Percentiles rank a stretch among this genome's conserved stretches.
These are phyloP conservation scores for Smittia sp. DNA, from an alignment of 2,888 invertebrate genomes.

Conservation along the genomic window DNA sequence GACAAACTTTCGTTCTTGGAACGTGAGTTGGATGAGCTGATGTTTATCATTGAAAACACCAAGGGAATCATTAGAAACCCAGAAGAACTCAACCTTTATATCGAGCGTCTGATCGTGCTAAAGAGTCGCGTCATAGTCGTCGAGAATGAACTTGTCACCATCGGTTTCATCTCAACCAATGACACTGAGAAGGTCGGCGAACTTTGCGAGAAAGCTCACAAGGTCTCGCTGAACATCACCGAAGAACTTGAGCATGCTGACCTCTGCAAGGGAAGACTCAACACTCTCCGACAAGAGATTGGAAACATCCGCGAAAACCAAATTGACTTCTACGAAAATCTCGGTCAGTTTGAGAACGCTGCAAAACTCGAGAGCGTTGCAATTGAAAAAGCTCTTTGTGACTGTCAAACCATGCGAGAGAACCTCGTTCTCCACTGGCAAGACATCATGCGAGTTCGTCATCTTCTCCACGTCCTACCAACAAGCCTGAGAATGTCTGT, in stretches of 20 bases:
- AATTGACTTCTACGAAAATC: slow-evolving; percentile 59
- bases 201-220: slow-evolving; percentile 66
- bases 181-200: slow-evolving; percentile 77
- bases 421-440: slow-evolving; percentile 73
- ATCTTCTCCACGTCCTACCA: slow-evolving; percentile 74
- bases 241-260: slow-evolving; percentile 77
- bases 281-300: slow-evolving; percentile 70
- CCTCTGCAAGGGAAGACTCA: slow-evolving; percentile 70
- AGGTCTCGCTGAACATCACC: slow-evolving; percentile 67
- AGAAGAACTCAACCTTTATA: slow-evolving; percentile 77
- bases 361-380: slow-evolving; percentile 73
- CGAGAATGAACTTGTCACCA: slow-evolving; percentile 73
- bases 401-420: slow-evolving; percentile 68
- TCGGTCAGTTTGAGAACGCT: slow-evolving; percentile 72
- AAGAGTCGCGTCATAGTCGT: slow-evolving; percentile 72
- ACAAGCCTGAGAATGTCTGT: slow-evolving; percentile 72
- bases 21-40: slow-evolving; percentile 72
- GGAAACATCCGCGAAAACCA: slow-evolving; percentile 67
- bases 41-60: slow-evolving; percentile 65
- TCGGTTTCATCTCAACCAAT: slow-evolving; percentile 65
- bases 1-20: slow-evolving; percentile 74
- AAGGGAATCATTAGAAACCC: slow-evolving; percentile 79
- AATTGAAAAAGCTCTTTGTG: slow-evolving; percentile 71
- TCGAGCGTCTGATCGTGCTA: slow-evolving; percentile 76
- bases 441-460: slow-evolving; percentile 71